phyloP scores from a whole-genome alignment of 2,888 invertebrate genomes.

The Hecatera dysodea region DNA sequence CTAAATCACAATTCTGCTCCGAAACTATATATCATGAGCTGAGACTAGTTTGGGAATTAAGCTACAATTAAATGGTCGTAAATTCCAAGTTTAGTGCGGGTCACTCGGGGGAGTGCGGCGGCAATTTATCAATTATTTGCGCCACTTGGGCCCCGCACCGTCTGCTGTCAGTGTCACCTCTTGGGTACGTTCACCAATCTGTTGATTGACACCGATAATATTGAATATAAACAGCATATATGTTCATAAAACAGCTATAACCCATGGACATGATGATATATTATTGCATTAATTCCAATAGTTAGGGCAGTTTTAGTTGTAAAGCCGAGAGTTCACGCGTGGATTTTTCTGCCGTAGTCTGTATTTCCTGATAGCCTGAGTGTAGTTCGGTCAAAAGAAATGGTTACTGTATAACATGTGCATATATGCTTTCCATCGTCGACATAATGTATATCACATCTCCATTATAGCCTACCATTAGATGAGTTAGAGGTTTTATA shows the following conservation, averaged over 20 bases:
- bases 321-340: background rate
- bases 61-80: conserved; percentile 90
- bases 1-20: conserved; percentile 62
- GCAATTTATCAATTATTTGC: conserved; percentile 91
- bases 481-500: background rate
- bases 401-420: background rate
- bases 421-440: background rate
- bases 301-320: background rate
- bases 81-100: conserved; percentile 86
- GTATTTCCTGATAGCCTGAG: background rate
- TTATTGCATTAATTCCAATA: background rate
- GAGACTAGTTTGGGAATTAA: conserved; percentile 88
- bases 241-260: no score
- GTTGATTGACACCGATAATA: conserved; percentile 73
- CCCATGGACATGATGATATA: background rate
- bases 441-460: no score
- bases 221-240: conserved; percentile 55
- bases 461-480: background rate
- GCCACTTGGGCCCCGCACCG: conserved; percentile 83
- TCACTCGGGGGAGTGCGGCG: conserved; percentile 87
- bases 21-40: conserved; percentile 85
- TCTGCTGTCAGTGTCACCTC: conserved; percentile 81
- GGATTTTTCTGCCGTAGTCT: no score
- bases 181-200: conserved; percentile 65
- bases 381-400: background rate